phyloP scores from a whole-genome alignment of 2,113 vertebrate genomes.

The Ceyx cyanopectus region DNA sequence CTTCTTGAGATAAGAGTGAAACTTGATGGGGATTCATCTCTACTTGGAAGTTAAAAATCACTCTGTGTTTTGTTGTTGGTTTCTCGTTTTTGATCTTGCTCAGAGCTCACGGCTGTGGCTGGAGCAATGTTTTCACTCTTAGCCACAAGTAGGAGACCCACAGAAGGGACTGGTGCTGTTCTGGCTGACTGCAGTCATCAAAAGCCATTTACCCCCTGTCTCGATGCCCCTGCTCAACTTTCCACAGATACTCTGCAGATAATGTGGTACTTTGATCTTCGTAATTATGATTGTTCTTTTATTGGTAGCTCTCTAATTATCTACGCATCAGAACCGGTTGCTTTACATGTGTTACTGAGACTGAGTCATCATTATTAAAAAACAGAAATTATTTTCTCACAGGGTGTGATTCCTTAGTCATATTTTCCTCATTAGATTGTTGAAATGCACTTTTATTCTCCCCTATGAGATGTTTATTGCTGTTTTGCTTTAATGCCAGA shows the following conservation, averaged over 20 bases:
- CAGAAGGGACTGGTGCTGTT: not conserved
- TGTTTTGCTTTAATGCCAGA: not conserved
- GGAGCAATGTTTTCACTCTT: not conserved
- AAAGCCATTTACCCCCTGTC: not conserved
- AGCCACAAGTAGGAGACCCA: not conserved
- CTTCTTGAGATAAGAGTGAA: not conserved
- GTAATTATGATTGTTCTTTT: conserved; percentile 39
- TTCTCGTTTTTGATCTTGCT: not conserved
- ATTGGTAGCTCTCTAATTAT: conserved; percentile 41
- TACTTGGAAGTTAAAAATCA: not conserved
- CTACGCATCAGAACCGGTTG: conserved; percentile 22
- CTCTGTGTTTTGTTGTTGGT: rapidly evolving
- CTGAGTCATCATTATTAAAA: conserved; percentile 64
- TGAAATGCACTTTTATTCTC: conserved; percentile 58
- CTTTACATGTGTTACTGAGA: conserved; percentile 19
- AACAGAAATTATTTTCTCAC: conserved; percentile 58
- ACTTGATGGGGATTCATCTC: not conserved
- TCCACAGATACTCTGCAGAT: not conserved
- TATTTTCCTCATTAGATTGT: conserved; percentile 54
- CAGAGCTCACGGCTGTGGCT: not conserved
- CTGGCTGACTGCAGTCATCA: not conserved
- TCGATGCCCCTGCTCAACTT: not conserved
- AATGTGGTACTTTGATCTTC: conserved; percentile 31
- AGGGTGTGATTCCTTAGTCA: conserved; percentile 71
- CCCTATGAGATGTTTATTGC: conserved; percentile 47